Evolutionary conservation across 1,140 invertebrate genomes (phyloP).

Genomic region (Cephus cinctus): DNA sequence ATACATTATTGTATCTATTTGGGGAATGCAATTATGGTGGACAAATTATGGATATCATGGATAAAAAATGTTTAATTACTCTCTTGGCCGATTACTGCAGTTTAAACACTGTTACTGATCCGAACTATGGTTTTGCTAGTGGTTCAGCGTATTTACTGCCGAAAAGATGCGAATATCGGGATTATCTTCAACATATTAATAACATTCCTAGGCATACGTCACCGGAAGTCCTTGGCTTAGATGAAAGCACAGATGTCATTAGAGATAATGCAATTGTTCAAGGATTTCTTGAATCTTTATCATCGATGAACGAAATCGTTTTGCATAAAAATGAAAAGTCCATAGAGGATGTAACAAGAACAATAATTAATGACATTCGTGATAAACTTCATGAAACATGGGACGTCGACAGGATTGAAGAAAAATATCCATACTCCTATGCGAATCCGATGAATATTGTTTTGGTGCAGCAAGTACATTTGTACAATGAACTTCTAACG

Average conservation of each 20-base stretch:
- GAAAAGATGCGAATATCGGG: conserved; percentile 64
- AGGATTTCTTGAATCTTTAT: conserved; percentile 59
- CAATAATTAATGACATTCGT: conserved; percentile 55
- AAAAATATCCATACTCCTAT: conserved; percentile 56
- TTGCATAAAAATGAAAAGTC: conserved; percentile 8
- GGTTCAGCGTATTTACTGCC: conserved; percentile 62
- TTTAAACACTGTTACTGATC: conserved; percentile 32
- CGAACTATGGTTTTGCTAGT: conserved; percentile 35
- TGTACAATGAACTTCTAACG: conserved; percentile 63
- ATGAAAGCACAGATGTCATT: conserved; percentile 63
- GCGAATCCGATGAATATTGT: conserved; percentile 66
- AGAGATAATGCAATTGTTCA: conserved; percentile 56
- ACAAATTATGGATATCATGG: conserved; percentile 66
- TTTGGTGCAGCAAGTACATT: conserved; percentile 62
- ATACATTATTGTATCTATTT: conserved; percentile 62
- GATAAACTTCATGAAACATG: conserved; percentile 54
- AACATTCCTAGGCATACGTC: conserved; percentile 37
- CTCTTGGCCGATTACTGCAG: conserved; percentile 63
- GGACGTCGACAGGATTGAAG: conserved; percentile 48
- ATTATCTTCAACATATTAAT: conserved; percentile 68
- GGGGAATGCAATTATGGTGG: conserved; percentile 77
- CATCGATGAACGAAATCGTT: conserved; percentile 21
- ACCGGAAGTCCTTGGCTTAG: conserved; percentile 65
- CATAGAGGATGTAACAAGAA: conserved; percentile 13
- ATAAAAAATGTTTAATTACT: conserved; percentile 60